Evolutionary conservation across 2,888 invertebrate species (phyloP), one percentile per base, ranked within the genome.

Genomic region (Ormyrus pomaceus): DNA sequence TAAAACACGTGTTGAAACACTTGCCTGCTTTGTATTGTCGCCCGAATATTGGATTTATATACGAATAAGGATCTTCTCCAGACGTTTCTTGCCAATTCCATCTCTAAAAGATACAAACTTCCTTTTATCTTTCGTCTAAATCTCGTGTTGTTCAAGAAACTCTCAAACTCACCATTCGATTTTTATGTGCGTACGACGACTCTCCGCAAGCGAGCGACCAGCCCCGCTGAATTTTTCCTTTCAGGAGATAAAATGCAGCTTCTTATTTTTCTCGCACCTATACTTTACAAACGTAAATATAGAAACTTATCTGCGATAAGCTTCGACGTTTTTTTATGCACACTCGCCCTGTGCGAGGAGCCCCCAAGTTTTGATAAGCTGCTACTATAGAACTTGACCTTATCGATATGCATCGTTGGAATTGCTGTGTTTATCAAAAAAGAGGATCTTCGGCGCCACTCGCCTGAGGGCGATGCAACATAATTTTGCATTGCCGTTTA

Each of bases 21-120:
- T 84, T 84, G 88, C 90, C 87, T 86, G 83, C 86, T 87, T 84
- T 88, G 84, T 3, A 88, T 61, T 11, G 87, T 83, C 59, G 83
- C 74, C 77, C 86, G 86, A 3, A 87, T 68, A 70, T 86, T 85
- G 10, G 84, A 77, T 82, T 90, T 90, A 81, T 89, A 89, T 34
- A 87, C 74, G 59, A 88, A 83, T 80, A 87, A 77, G 6, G 87
- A 87, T 77, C 82, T 88, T 77, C 85, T 88, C 87, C 87, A 89
- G 45, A 86, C 73, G 79, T 84, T 87, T 82, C 87, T 86, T 62
- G 87, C 86, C 66, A 89, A 84, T 83, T 89, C 90, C 90, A 90
- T 89, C 72, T 85, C 83, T 84, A 53, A 59, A 72, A 72, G 6
- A 50, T 19, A 13, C 3, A 74, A 19, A 59, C 6, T 61, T 34